phyloP scores from a whole-genome alignment of 2,113 vertebrate genomes.

The Psephotus haematonotus region DNA sequence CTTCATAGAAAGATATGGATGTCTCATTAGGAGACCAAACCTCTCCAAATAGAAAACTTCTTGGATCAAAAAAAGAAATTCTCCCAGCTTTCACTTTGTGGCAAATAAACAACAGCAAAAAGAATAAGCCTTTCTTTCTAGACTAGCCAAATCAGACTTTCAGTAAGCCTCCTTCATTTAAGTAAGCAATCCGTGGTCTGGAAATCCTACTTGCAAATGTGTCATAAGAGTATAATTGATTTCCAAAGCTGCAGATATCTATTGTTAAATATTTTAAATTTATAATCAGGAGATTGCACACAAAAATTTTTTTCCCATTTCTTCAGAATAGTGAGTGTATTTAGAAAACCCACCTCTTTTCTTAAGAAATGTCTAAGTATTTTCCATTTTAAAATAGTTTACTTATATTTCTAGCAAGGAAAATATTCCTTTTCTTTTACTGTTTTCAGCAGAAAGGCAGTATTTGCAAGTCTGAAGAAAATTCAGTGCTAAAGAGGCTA shows the following conservation, averaged over 20 bases:
- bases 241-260: not conserved
- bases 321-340: not conserved
- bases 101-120: not conserved
- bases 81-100: not conserved
- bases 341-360: not conserved
- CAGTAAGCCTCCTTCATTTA: not conserved
- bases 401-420: not conserved
- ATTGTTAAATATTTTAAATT: not conserved
- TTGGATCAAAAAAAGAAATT: not conserved
- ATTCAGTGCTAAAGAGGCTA: not conserved
- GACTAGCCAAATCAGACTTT: not conserved
- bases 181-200: not conserved
- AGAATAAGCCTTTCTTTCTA: not conserved
- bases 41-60: not conserved
- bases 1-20: not conserved
- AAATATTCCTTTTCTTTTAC: not conserved
- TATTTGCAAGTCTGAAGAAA: not conserved
- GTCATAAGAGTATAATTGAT: not conserved
- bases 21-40: not conserved
- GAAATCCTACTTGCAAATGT: not conserved
- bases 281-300: not conserved
- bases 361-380: not conserved
- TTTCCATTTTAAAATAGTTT: not conserved
- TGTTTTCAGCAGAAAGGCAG: not conserved
- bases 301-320: not conserved